Evolutionary conservation across 2,113 vertebrate genomes (phyloP).

Genomic region (Halichoerus grypus): DNA sequence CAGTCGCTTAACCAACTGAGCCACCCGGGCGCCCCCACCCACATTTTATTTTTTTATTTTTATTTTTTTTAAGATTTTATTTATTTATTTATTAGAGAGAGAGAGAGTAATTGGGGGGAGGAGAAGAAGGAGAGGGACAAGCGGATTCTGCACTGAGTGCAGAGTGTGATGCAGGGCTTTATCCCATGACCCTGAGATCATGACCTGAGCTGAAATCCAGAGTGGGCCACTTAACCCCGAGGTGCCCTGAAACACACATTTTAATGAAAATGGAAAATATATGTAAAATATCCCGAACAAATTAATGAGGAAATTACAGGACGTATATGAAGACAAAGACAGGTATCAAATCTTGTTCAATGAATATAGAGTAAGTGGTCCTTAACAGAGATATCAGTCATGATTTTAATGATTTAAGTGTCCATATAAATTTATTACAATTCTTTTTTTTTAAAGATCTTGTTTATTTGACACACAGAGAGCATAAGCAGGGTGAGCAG

Average conservation of each 20-base stretch:
- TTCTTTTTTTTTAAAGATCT: neutral
- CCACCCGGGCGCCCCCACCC: too few species aligned
- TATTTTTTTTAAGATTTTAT: neutral
- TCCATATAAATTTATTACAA: neutral
- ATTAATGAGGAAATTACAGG: neutral
- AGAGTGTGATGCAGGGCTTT: neutral
- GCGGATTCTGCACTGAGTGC: neutral
- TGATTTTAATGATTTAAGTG: neutral
- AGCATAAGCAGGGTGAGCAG: neutral
- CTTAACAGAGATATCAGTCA: neutral
- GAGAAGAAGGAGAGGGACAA: neutral
- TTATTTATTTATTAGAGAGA: neutral
- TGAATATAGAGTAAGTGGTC: neutral
- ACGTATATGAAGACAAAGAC: neutral
- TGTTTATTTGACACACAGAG: neutral
- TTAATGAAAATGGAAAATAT: neutral
- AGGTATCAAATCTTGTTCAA: neutral
- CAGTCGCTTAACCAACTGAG: too few species aligned
- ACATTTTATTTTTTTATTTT: neutral
- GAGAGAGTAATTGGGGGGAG: rapidly evolving
- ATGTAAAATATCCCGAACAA: neutral
- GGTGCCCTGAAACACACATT: neutral
- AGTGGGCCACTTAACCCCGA: too few species aligned
- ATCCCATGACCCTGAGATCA: neutral
- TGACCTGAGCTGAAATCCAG: neutral